Evolutionary conservation across 2,113 vertebrate species (phyloP), one percentile per base, ranked within the genome.

Genomic region (Osmerus mordax): DNA sequence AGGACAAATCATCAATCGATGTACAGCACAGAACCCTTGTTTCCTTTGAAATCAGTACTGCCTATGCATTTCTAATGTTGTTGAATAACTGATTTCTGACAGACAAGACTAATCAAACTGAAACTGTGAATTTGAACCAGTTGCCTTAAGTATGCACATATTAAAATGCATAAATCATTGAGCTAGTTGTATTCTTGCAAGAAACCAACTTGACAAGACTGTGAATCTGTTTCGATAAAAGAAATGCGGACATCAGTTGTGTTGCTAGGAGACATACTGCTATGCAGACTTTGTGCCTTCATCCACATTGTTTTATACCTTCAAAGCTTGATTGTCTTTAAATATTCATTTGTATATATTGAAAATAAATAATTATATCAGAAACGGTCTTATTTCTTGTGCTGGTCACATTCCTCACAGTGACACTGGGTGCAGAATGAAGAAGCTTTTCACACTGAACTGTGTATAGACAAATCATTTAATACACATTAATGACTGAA

Each of bases 61-160:
- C 70, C 67, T 54, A 56, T 65, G 74, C 72, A 70, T 70, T 19
- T 29, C 51, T 63, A 55, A 56, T 1, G 16, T 67, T 18, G 28
- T 15, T 60, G 47, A 59, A 59, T 8, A 23, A 53, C 66, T 67
- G 56, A 69, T 59, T 55, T 32, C 55, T 61, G 58, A 65, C 3
- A 64, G 3, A 59, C 28, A 32, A 47, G 18, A 28, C 32, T 60
- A 65, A 51, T 51, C 59, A 53, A 53, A 65, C 16, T 65, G 25
- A 83, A 83, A 67, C 81, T 81, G 78, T 83, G 81, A 81, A 77
- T 76, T 15, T 71, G 19, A 78, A 69, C 65, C 64, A 63, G 74
- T 72, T 70, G 74, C 81, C 75, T 81, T 75, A 75, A 77, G 69
- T 75, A 72, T 75, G 73, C 67, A 65, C 19, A 3, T 69, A 13